Percentiles rank a stretch among this genome's conserved stretches.
phyloP scores from a whole-genome alignment of 2,888 invertebrate species.

The Caenorhabditis sp. region DNA sequence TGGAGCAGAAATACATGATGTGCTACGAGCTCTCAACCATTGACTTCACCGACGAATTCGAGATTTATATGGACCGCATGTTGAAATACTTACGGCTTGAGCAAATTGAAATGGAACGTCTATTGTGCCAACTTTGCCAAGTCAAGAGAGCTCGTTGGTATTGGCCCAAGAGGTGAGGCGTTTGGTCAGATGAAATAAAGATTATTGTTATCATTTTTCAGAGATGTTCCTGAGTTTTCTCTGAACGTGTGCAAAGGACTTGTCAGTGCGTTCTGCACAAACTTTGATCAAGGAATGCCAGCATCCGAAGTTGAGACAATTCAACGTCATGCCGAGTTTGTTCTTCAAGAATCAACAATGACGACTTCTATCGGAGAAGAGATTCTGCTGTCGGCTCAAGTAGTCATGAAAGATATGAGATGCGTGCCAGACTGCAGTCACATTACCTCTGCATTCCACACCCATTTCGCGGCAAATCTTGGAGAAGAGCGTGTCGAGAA shows the following conservation, averaged over 20 bases:
- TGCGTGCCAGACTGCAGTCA: neutral
- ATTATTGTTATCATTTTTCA: neutral
- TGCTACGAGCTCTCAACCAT: neutral
- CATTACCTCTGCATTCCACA: neutral
- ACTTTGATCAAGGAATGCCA: neutral
- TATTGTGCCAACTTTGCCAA: neutral
- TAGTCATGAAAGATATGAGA: neutral
- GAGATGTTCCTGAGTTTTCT: neutral
- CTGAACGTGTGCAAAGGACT: neutral
- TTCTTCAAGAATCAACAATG: neutral
- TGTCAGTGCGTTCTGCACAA: neutral
- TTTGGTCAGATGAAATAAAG: neutral
- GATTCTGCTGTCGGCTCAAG: neutral
- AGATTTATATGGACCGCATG: neutral
- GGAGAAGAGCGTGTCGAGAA: neutral
- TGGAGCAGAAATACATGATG: neutral
- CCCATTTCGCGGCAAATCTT: neutral
- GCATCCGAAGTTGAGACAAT: neutral
- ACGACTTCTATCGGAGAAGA: neutral
- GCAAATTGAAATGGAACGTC: constrained; percentile 24
- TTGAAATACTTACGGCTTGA: neutral
- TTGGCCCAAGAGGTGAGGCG: constrained; percentile 11
- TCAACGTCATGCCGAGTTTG: neutral
- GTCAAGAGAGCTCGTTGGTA: neutral
- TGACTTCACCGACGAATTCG: constrained; percentile 2